These are phyloP conservation scores for Terrapene triunguis DNA, from an alignment of 2,113 vertebrate species.

Conservation along the genomic window DNA sequence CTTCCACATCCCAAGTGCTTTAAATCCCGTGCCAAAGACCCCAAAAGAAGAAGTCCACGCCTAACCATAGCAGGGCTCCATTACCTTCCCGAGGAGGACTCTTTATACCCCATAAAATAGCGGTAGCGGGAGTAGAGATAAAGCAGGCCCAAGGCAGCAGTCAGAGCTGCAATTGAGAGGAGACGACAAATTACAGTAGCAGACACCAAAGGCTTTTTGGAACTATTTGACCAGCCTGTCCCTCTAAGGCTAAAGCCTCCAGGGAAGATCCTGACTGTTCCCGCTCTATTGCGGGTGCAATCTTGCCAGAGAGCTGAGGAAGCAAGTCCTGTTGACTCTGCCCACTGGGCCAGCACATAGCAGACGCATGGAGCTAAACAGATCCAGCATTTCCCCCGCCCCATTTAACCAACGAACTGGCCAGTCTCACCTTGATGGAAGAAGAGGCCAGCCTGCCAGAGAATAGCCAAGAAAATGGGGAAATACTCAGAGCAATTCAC, in stretches of 20 bases:
- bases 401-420: rapidly evolving
- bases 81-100: constrained; percentile 86
- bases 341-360: not conserved
- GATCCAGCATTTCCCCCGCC: not conserved
- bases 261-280: not conserved
- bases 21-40: not conserved
- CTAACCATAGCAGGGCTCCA: not conserved
- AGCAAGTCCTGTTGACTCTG: not conserved
- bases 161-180: constrained; percentile 73
- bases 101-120: constrained; percentile 89
- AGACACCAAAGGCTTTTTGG: not conserved
- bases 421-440: constrained; percentile 86
- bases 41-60: rapidly evolving
- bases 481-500: constrained; percentile 94
- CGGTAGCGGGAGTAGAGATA: constrained; percentile 85
- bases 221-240: not conserved
- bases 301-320: not conserved
- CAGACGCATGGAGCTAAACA: not conserved
- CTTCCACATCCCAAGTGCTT: not conserved
- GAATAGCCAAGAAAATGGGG: constrained; percentile 86
- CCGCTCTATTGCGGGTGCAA: not conserved
- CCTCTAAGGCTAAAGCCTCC: not conserved
- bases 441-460: constrained; percentile 92
- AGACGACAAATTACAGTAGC: not conserved
- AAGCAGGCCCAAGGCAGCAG: constrained; percentile 84